Evolutionary conservation across 2,888 invertebrate genomes (phyloP), one percentile per base, ranked within the genome.

Genomic region (Leptinotarsa peninsularis): DNA sequence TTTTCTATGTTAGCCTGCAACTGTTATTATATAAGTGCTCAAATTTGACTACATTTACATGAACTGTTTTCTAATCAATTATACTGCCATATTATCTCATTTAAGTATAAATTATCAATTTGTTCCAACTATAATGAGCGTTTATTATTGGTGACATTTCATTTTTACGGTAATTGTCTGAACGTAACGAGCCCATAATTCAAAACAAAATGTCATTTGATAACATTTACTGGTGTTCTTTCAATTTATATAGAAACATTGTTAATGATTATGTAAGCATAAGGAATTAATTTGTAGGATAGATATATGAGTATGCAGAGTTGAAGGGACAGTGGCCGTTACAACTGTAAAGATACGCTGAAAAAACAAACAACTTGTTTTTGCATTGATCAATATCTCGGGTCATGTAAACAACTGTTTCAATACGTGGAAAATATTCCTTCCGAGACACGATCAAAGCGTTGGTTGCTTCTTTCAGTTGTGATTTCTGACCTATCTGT

Each of bases 161-260:
- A 18, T 58, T 18, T 58, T 58, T 58, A 58, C 58, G 21, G 58
- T 58, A 21, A 58, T 58, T 58, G 14, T 13, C n/a, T 58, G 18
- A 17, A n/a, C n/a, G 58, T 18, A 58, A 58, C 58, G 21, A 58
- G 23, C 58, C 58, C 58, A 58, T 58, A 58, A 58, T 58, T 58
- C 58, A 58, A 58, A 58, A 58, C 58, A 23, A 58, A 58, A 58
- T 58, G 58, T 58, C 58, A 58, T 58, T 58, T 13, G 58, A 58
- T 58, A 58, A 58, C 58, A 58, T 58, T 21, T 18, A 18, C 4
- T 18, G 23, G 4, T 17, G 1, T 14, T 58, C 23, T 58, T 58
- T 58, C 58, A 58, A 58, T 58, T 58, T 23, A 58, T 10, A 21
- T n/a, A 21, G 18, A 58, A 58, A n/a, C 18, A 18, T 58, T 21